Evolutionary conservation across 2,113 vertebrate species (phyloP).

Genomic region (Ciconia stormi): DNA sequence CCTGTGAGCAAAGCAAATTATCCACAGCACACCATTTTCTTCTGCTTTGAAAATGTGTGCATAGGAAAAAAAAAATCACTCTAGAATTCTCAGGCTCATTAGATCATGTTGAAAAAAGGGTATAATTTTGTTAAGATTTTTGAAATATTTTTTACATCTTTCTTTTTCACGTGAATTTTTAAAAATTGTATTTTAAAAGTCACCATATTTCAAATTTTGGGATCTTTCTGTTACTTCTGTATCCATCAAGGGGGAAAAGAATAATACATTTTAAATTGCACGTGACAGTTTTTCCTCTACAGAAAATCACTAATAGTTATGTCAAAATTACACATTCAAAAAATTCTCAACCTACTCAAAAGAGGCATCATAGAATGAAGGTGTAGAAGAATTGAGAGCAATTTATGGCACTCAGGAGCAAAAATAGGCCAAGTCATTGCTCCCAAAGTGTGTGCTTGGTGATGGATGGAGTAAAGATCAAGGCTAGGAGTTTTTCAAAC

Average conservation of each 20-base stretch:
- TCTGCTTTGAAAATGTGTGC: neutral
- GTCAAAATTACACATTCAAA: neutral
- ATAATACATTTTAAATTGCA: neutral
- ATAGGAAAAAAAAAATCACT: neutral
- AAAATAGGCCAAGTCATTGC: neutral
- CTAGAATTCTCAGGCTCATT: neutral
- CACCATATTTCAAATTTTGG: neutral
- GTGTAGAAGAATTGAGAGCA: neutral
- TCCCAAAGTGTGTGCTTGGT: neutral
- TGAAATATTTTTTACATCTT: neutral
- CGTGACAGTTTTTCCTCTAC: neutral
- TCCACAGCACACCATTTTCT: neutral
- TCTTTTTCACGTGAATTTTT: neutral
- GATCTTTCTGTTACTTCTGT: neutral
- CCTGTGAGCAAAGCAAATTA: neutral
- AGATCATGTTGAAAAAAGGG: neutral
- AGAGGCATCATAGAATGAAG: neutral
- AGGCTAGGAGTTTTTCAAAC: neutral
- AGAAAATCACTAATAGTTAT: neutral
- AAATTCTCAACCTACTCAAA: neutral
- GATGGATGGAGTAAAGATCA: neutral
- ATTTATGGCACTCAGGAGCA: neutral
- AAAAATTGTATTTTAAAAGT: neutral
- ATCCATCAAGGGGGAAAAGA: neutral
- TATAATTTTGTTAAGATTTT: neutral